Evolutionary conservation across 2,888 invertebrate genomes (phyloP).

Genomic region (Pseudanteris insignis): DNA sequence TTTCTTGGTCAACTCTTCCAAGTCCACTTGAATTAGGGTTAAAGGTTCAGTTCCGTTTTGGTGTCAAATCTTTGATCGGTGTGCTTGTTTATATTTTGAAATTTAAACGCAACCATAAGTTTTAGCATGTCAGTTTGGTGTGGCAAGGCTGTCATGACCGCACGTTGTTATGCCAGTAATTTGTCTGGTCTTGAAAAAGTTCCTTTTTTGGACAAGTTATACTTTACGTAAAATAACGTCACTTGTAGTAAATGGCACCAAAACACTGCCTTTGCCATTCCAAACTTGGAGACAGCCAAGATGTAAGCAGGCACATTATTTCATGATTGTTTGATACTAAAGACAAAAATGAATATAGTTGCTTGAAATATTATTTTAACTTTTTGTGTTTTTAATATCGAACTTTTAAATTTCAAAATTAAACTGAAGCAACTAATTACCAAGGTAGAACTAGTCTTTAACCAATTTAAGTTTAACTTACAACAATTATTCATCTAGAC

Average conservation of each 20-base stretch:
- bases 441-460: slow-evolving; percentile 17
- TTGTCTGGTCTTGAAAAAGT: slow-evolving; percentile 18
- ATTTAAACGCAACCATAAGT: slow-evolving; percentile 41
- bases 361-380: not conserved
- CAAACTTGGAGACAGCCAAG: slow-evolving; percentile 75
- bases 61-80: slow-evolving; percentile 69
- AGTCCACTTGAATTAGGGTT: slow-evolving; percentile 61
- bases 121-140: slow-evolving; percentile 65
- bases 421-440: slow-evolving; percentile 13
- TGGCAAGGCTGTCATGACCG: slow-evolving; percentile 68
- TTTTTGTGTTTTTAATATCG: not conserved
- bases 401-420: slow-evolving; percentile 8
- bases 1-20: slow-evolving; percentile 67
- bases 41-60: slow-evolving; percentile 71
- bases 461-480: no score
- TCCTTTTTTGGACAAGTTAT: slow-evolving; percentile 3
- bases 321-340: slow-evolving; percentile 4
- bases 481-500: no score
- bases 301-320: slow-evolving; percentile 70
- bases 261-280: slow-evolving; percentile 76
- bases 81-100: slow-evolving; percentile 67
- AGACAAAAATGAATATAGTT: no score
- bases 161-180: slow-evolving; percentile 50
- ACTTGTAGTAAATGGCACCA: slow-evolving; percentile 69
- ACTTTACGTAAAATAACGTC: slow-evolving; percentile 17